phyloP scores from a whole-genome alignment of 2,888 invertebrate species.

The Plusia festucae region DNA sequence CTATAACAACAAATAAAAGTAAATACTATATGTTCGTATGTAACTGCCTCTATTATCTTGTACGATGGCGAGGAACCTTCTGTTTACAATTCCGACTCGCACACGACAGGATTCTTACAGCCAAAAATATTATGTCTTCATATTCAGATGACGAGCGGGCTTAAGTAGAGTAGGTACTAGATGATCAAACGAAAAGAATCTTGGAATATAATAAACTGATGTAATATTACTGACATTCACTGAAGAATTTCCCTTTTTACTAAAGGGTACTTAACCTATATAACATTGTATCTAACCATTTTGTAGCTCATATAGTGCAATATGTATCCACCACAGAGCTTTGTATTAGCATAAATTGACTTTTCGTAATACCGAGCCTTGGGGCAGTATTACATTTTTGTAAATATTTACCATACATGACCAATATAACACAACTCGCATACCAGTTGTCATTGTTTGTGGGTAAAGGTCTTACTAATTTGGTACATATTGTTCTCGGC shows the following conservation, averaged over 20 bases:
- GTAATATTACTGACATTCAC: constrained; percentile 19
- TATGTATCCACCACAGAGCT: constrained; percentile 64
- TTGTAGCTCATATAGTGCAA: constrained; percentile 59
- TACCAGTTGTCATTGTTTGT: background rate
- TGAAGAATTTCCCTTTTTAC: constrained; percentile 30
- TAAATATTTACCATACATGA: constrained; percentile 69
- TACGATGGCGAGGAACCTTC: too few relatives aligned
- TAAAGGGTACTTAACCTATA: constrained; percentile 11
- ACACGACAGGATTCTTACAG: too few relatives aligned
- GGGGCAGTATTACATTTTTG: constrained; percentile 68
- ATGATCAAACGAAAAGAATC: constrained; percentile 19
- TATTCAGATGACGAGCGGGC: constrained; percentile 16
- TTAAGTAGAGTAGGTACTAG: constrained; percentile 20
- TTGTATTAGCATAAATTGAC: constrained; percentile 72
- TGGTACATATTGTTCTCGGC: constrained; percentile 43
- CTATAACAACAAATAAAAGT: too few relatives aligned
- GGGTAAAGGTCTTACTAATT: constrained; percentile 27
- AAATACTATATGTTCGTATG: too few relatives aligned
- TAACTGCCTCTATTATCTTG: too few relatives aligned
- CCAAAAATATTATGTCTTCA: constrained; percentile 13
- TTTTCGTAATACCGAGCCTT: constrained; percentile 69
- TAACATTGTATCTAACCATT: constrained; percentile 56
- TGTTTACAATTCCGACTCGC: too few relatives aligned
- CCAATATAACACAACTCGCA: constrained; percentile 50
- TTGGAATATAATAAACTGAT: constrained; percentile 30